Conservation (phyloP, 2,888 invertebrate species). For the Meiosimyza platycephala region DNA sequence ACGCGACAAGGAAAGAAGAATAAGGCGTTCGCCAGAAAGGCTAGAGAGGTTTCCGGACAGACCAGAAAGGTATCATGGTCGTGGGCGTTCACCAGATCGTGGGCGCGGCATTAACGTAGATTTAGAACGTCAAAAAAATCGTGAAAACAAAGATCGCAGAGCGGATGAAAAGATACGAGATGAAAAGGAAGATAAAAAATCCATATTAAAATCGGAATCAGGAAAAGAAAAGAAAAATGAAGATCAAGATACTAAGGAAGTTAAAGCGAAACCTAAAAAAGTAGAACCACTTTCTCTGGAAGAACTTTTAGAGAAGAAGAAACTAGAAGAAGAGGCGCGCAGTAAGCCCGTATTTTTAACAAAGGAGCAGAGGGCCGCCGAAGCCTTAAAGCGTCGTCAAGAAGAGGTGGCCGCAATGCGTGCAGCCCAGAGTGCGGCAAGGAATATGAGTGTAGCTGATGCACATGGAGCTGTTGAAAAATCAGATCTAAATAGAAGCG, state of each 20-base stretch:
- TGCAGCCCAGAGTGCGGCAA: constrained; percentile 70
- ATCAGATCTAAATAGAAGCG: constrained; percentile 69
- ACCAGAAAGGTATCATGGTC: constrained; percentile 48
- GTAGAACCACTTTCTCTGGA: constrained; percentile 93
- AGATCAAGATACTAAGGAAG: constrained; percentile 62
- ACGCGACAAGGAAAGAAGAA: constrained; percentile 52
- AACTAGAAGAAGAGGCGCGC: constrained; percentile 93
- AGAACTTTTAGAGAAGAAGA: constrained; percentile 94
- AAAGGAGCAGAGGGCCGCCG: constrained; percentile 92
- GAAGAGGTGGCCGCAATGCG: constrained; percentile 88
- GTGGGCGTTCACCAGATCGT: constrained; percentile 30
- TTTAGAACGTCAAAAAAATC: constrained; percentile 47
- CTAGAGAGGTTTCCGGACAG: constrained; percentile 52
- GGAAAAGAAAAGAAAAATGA: constrained; percentile 66
- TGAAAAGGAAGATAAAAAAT: constrained; percentile 40
- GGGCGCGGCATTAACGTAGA: constrained; percentile 45
- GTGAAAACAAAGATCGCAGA: constrained; percentile 36
- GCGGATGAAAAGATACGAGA: constrained; percentile 41
- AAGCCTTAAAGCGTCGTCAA: constrained; percentile 89
- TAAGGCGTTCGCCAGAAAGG: constrained; percentile 51
- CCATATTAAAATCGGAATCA: constrained; percentile 6
- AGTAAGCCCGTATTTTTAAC: constrained; percentile 97
- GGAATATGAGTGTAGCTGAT: constrained; percentile 36
- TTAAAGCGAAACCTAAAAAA: constrained; percentile 59
- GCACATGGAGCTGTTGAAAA: constrained; percentile 51